Base-by-base conservation (phyloP, 2,797 vertebrate species). In the Microcaecilia unicolor region DNA sequence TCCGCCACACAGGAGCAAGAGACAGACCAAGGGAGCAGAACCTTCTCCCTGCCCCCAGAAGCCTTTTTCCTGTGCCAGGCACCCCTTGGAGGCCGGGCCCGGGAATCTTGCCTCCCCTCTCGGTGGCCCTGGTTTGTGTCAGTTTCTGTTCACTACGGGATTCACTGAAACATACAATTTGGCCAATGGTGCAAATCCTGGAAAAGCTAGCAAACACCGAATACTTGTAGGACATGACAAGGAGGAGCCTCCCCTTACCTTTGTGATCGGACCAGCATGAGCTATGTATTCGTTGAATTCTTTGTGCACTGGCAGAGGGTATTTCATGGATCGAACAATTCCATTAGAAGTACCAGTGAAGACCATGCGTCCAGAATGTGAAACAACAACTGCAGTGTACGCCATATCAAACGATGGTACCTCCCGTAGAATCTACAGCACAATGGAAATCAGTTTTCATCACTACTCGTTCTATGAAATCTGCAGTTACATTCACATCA, bases 271-370 rank as follows among this genome's bases (percentile, higher is more conserved):
- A 17, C 80, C 84, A 17, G 81, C 77, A 36, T 98, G 95, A 34
- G 81, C 92, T 67, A 87, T 89, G 62, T 92, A 90, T 47, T 81
- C 84, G 0, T 72, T 75, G 84, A 88, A 97, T 31, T 91, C 88
- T 44, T 66, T 88, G 18, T 84, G 81, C 25, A 60, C 11, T 30
- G 87, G 74, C 38, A 96, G 55, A 0, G 94, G 94, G 63, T 92
- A 89, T 56, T 85, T 94, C 70, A 97, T 76, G 7, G 83, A 67
- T 53, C 89, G 81, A 34, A 98, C 56, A 8, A 84, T 81, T 8
- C 95, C 94, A 28, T 51, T 48, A 1, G 86, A 77, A 1, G 91
- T 93, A 17, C 94, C 95, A 7, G 85, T 80, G 57, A 97, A 97
- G 25, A 98, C 31, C 19, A 86, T 74, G 32, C 72, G 74, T 1